Evolutionary conservation across 2,797 vertebrate genomes (phyloP), one percentile per base, ranked within the genome.

Genomic region (Schizothorax lantsangensis): DNA sequence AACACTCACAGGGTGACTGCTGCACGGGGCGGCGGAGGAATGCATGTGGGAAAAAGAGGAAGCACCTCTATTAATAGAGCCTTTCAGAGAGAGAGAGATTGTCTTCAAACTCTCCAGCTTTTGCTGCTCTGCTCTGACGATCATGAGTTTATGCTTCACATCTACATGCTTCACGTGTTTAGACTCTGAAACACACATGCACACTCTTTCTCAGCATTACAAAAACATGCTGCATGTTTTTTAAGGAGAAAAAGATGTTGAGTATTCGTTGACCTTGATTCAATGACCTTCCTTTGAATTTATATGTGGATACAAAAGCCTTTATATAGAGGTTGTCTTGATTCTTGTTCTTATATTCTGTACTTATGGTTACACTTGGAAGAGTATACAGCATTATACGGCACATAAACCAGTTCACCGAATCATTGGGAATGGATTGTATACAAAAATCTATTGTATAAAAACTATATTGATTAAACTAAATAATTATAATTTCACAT

Each of bases 21-120:
- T 77, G 83, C 40, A 89, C 68, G 49, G 38, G 33, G 45, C 62
- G 26, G 75, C 85, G 81, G 82, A 88, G 89, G 78, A 89, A 91
- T 87, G 40, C 88, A 89, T 75, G 88, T 79, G 88, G 82, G 88
- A 43, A 73, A 91, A 77, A 89, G 87, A 86, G 88, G 86, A 87
- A 88, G 92, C 84, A 84, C 79, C 80, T 91, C 94, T 95, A 95
- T 92, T 92, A 93, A 94, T 94, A 94, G 93, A 91, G 74, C 83
- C 91, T 93, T 91, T 93, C 90, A 77, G 59, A 45, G 45, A 79
- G 33, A 79, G 49, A 79, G 83, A 73, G 86, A 36, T 62, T 36
- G 64, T 43, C 62, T n/a, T 54, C 21, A 36, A 84, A 21, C 26
- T 38, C 36, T 78, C 21, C 52, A 57, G 33, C 6, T 12, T 57